A percentile compares a stretch with the other conserved stretches of the same genome.
These are phyloP conservation scores for Cryptus armator DNA, from an alignment of 2,888 invertebrate species.

Conservation along the genomic window DNA sequence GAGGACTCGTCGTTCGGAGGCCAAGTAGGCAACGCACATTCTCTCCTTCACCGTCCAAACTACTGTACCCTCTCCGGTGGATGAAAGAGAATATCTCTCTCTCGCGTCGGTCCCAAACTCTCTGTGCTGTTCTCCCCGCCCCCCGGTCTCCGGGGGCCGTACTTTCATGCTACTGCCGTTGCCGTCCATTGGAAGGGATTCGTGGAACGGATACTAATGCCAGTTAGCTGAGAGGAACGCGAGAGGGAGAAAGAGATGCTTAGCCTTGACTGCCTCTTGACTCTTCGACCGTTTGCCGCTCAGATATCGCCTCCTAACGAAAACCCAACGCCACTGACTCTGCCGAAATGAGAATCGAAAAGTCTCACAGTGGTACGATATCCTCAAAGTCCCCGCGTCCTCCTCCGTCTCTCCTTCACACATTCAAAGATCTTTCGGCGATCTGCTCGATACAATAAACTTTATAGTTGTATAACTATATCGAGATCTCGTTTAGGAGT, in stretches of 20 bases:
- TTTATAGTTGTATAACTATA: slow-evolving; percentile 34
- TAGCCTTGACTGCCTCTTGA: slow-evolving; percentile 63
- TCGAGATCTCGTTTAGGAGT: slow-evolving; percentile 11
- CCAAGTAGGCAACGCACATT: slow-evolving; percentile 16
- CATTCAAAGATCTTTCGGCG: slow-evolving; percentile 19
- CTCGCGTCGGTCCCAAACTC: slow-evolving; percentile 16
- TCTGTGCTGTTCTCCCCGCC: slow-evolving; percentile 10
- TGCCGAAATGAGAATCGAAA: slow-evolving; percentile 6
- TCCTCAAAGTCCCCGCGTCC: neutral
- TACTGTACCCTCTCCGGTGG: slow-evolving; percentile 56
- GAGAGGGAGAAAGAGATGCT: slow-evolving; percentile 29
- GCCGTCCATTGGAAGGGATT: slow-evolving; percentile 67
- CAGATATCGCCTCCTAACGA: slow-evolving; percentile 47
- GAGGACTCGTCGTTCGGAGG: slow-evolving; percentile 64
- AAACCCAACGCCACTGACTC: slow-evolving; percentile 2
- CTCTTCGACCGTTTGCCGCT: slow-evolving; percentile 45
- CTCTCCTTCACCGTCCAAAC: slow-evolving; percentile 26
- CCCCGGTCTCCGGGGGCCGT: neutral
- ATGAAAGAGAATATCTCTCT: slow-evolving; percentile 73
- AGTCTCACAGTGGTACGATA: neutral
- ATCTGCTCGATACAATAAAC: slow-evolving; percentile 13
- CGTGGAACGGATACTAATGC: slow-evolving; percentile 78
- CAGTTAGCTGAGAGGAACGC: slow-evolving; percentile 65
- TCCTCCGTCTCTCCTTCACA: neutral
- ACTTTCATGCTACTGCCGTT: slow-evolving; percentile 15